phyloP scores from a whole-genome alignment of 2,888 invertebrate genomes.

The Bursaphelenchus okinawaensis region DNA sequence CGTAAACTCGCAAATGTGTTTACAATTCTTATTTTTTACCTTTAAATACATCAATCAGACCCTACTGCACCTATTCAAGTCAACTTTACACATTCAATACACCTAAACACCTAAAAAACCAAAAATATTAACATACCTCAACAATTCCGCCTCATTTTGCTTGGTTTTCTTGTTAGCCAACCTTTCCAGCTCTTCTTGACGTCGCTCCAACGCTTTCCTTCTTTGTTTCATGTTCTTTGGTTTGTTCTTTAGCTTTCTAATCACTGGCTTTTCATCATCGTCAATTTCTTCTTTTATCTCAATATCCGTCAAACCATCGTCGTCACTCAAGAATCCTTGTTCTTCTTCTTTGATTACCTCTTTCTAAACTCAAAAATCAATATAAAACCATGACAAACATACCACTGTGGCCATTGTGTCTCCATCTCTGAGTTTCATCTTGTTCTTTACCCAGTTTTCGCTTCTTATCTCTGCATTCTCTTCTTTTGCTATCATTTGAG shows the following conservation, averaged over 20 bases:
- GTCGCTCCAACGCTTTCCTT: constrained; percentile 17
- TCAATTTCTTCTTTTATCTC: constrained; percentile 4
- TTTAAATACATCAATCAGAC: too few relatives aligned
- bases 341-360: constrained; percentile 14
- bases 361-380: constrained; percentile 4
- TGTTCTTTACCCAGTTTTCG: background rate
- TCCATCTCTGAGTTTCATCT: background rate
- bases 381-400: background rate
- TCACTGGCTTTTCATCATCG: constrained; percentile 14
- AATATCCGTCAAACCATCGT: background rate
- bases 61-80: too few relatives aligned
- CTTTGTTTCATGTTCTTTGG: constrained; percentile 27
- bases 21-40: too few relatives aligned
- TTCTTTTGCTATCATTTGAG: constrained; percentile 26
- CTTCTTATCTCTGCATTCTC: constrained; percentile 21
- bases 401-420: background rate
- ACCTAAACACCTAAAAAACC: background rate
- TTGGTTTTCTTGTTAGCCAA: constrained; percentile 18
- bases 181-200: constrained; percentile 17
- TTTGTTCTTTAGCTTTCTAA: constrained; percentile 12
- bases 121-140: constrained; percentile 11
- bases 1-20: too few relatives aligned
- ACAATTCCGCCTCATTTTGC: constrained; percentile 14
- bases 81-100: too few relatives aligned
- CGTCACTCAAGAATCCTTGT: constrained; percentile 12